Evolutionary conservation across 2,797 vertebrate genomes (phyloP), one percentile per base, ranked within the genome.

Genomic region (Alauda arvensis): DNA sequence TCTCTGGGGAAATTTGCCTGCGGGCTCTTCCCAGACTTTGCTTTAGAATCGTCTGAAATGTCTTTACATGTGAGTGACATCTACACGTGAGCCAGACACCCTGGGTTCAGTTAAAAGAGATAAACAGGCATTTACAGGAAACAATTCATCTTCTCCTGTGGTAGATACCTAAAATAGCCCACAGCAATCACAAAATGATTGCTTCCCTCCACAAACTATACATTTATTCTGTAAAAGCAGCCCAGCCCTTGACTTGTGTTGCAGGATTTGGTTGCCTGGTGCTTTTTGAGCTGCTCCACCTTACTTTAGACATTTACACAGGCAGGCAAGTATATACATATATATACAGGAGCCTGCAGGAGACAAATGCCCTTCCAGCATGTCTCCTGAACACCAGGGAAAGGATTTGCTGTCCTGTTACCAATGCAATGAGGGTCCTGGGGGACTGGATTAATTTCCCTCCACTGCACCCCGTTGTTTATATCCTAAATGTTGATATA

Each of bases 71-170:
- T 87, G 88, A 94, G 59, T 93, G 92, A 94, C 94, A 88, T 52
- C 79, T 88, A 78, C 93, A 87, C 3, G 21, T 83, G 88, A 91
- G 79, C 79, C 89, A 93, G 79, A 91, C 90, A 91, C 87, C 67
- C 77, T 67, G 42, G 60, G 52, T 62, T 94, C 82, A 67, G 63
- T 91, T 83, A 77, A 87, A 84, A 78, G 79, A 89, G 92, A 90
- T 87, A 91, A 92, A 93, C 77, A 84, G 53, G 65, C 86, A 90
- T 83, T 92, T 83, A 85, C 67, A 92, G 93, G 90, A 95, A 95
- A 91, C 90, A 94, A 91, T 93, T 89, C 12, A 74, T 95, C 93
- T 92, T 93, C 80, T 92, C 55, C n/a, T 77, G 24, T 21, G n/a
- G 63, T 85, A 87, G 70, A 83, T 57, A 92, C 63, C 57, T 81